Percentiles rank a stretch among this genome's conserved stretches.
phyloP scores from a whole-genome alignment of 2,888 invertebrate genomes.

The Liopterus haemorrhoidalis region DNA sequence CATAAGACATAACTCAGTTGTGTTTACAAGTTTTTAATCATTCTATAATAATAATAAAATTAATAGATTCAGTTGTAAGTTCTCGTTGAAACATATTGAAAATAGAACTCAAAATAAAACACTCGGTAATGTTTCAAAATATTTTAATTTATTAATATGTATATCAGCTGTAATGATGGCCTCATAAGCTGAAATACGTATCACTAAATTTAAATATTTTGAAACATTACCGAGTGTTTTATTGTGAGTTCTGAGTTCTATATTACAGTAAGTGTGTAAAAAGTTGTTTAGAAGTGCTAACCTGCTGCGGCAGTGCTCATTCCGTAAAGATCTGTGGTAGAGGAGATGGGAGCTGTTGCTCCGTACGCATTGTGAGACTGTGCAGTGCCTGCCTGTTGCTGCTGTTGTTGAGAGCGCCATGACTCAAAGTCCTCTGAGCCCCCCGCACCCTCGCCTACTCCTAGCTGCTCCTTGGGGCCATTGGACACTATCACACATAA shows the following conservation, averaged over 20 bases:
- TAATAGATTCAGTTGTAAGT: no score
- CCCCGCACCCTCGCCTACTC: slow-evolving; percentile 56
- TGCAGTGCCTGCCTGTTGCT: slow-evolving; percentile 53
- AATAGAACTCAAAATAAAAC: no score
- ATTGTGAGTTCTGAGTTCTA: not conserved
- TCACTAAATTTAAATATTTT: no score
- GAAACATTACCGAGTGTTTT: no score
- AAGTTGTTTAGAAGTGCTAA: slow-evolving; percentile 27
- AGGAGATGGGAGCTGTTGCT: slow-evolving; percentile 55
- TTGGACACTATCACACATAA: slow-evolving; percentile 55
- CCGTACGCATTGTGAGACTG: slow-evolving; percentile 48
- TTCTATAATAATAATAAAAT: no score
- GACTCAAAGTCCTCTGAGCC: slow-evolving; percentile 62
- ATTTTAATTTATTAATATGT: no score
- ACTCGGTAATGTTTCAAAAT: no score
- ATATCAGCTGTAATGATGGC: no score
- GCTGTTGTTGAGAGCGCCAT: slow-evolving; percentile 68
- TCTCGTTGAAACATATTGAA: no score
- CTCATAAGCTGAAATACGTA: no score
- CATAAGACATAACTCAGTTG: no score
- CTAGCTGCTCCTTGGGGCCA: slow-evolving; percentile 75
- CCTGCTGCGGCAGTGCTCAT: slow-evolving; percentile 56
- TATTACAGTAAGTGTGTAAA: not conserved
- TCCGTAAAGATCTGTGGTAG: slow-evolving; percentile 65
- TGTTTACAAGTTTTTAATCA: no score